Evolutionary conservation across 1,140 invertebrate genomes (phyloP).

Genomic region (Scaptomyza pallida): DNA sequence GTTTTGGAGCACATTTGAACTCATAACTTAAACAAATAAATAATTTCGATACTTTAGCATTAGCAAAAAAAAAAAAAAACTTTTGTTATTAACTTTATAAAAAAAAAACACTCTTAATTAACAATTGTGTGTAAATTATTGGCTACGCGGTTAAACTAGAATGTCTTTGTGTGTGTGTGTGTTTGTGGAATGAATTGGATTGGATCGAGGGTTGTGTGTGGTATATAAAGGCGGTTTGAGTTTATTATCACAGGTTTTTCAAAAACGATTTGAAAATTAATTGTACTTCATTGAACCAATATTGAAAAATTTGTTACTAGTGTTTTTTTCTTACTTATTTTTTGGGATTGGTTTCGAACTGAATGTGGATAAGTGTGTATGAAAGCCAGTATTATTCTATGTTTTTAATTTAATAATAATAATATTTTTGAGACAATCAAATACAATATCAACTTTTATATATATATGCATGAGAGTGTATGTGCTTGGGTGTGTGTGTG

Average conservation of each 20-base stretch:
- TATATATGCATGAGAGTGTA: conserved; percentile 2
- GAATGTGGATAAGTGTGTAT: conserved; percentile 10
- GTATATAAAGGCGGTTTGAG: conserved; percentile 41
- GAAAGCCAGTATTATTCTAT: conserved; percentile 47
- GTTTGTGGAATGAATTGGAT: conserved; percentile 3
- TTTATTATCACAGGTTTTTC: conserved; percentile 72
- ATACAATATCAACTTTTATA: conserved; percentile 46
- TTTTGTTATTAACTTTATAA: conserved; percentile 47
- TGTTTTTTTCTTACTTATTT: conserved; percentile 1
- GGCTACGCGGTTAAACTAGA: conserved; percentile 56
- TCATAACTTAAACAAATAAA: conserved; percentile 58
- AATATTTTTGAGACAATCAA: conserved; percentile 71
- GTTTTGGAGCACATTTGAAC: conserved; percentile 14
- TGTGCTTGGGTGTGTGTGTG: conserved; percentile 18
- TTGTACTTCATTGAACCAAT: neutral
- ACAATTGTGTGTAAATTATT: conserved; percentile 59
- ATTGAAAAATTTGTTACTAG: conserved; percentile 5
- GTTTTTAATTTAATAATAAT: conserved; percentile 49
- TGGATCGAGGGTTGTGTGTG: conserved; percentile 6
- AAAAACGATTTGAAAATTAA: conserved; percentile 44
- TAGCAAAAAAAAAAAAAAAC: conserved; percentile 49
- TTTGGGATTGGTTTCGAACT: neutral
- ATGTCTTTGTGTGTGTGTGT: conserved; percentile 37
- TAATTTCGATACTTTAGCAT: conserved; percentile 68
- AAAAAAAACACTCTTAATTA: conserved; percentile 65